phyloP scores from a whole-genome alignment of 2,888 invertebrate genomes.

The Sinodicranocentrus sp. region DNA sequence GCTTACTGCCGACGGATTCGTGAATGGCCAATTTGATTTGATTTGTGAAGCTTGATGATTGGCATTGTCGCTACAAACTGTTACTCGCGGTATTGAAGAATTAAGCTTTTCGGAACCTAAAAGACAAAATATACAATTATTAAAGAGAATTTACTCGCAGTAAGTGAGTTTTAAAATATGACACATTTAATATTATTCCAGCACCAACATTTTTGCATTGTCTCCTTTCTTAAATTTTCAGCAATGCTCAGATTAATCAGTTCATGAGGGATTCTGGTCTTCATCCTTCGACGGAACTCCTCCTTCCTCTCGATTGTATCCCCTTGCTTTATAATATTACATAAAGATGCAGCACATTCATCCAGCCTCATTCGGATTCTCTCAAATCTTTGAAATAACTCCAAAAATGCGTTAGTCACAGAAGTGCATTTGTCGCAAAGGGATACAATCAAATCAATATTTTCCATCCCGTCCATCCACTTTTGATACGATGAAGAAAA shows the following conservation, averaged over 20 bases:
- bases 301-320: background rate
- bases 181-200: too few species aligned
- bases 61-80: too few species aligned
- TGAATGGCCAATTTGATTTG: too few species aligned
- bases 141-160: too few species aligned
- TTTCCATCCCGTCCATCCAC: background rate
- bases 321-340: background rate
- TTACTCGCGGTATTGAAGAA: too few species aligned
- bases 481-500: background rate
- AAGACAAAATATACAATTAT: too few species aligned
- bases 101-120: too few species aligned
- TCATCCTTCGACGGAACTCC: background rate
- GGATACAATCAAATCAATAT: background rate
- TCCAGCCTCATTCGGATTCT: background rate
- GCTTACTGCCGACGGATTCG: too few species aligned
- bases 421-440: background rate
- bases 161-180: too few species aligned
- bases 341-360: background rate
- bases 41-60: too few species aligned
- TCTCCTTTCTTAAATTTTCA: background rate
- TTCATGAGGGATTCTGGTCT: background rate
- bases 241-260: background rate
- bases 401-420: background rate
- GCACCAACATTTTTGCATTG: background rate
- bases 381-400: background rate